Evolutionary conservation across 2,888 invertebrate species (phyloP).

Genomic region (Andrena bucephala): DNA sequence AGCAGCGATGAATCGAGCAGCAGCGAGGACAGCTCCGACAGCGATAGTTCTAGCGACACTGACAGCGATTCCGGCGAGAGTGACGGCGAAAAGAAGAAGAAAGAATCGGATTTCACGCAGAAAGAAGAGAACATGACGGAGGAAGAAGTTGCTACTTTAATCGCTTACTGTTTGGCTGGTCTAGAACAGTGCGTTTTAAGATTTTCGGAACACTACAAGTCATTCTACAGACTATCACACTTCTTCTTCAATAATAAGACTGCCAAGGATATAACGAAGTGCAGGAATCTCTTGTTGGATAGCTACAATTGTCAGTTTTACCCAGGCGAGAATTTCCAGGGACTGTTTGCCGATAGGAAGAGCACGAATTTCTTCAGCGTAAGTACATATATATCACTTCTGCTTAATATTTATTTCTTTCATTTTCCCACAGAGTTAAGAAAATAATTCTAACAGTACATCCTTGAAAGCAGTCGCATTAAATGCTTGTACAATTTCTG

Average conservation of each 20-base stretch:
- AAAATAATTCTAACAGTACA: slow-evolving; percentile 48
- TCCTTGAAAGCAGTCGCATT: slow-evolving; percentile 51
- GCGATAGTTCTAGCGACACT: slow-evolving; percentile 86
- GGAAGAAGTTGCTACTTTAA: slow-evolving; percentile 87
- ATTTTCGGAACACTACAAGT: slow-evolving; percentile 97
- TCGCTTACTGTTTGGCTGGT: slow-evolving; percentile 90
- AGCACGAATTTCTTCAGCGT: slow-evolving; percentile 95
- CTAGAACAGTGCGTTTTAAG: slow-evolving; percentile 94
- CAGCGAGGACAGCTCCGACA: slow-evolving; percentile 87
- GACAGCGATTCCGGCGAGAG: slow-evolving; percentile 86
- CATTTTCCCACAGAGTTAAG: slow-evolving; percentile 1
- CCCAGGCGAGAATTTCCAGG: slow-evolving; percentile 89
- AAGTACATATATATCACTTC: slow-evolving; percentile 77
- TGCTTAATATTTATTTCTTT: not conserved
- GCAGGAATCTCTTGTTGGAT: slow-evolving; percentile 90
- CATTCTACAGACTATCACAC: slow-evolving; percentile 94
- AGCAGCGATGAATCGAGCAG: slow-evolving; percentile 86
- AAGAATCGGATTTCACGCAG: slow-evolving; percentile 56
- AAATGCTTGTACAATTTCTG: slow-evolving; percentile 66
- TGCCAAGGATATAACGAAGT: slow-evolving; percentile 89
- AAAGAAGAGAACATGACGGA: slow-evolving; percentile 84
- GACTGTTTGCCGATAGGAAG: slow-evolving; percentile 94
- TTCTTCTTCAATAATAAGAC: slow-evolving; percentile 92
- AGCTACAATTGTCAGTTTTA: slow-evolving; percentile 88
- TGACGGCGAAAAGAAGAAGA: slow-evolving; percentile 83